Conservation (phyloP, 2,888 invertebrate genomes). For the Petrolisthes cinctipes region DNA sequence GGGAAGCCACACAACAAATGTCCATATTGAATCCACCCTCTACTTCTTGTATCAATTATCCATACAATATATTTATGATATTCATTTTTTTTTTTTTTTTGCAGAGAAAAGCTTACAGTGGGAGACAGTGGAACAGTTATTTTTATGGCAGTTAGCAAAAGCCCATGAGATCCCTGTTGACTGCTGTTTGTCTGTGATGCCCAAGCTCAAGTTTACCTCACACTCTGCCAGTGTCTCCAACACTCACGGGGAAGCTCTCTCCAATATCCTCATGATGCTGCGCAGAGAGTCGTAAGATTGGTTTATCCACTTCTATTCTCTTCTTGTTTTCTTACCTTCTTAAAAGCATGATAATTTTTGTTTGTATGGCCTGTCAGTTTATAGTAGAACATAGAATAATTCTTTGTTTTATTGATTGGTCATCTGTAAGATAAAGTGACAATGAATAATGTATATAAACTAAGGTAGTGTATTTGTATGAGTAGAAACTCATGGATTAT, state of each 20-base stretch:
- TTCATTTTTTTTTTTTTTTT: slow-evolving; percentile 68
- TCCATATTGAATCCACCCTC: too few relatives aligned
- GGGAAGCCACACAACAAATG: too few relatives aligned
- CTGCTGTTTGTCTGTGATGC: slow-evolving; percentile 83
- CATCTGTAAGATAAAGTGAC: neutral
- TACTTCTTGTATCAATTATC: too few relatives aligned
- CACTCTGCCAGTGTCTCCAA: slow-evolving; percentile 72
- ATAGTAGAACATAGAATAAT: too few relatives aligned
- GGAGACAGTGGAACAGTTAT: slow-evolving; percentile 98
- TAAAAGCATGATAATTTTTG: neutral
- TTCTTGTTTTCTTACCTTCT: neutral
- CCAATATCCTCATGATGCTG: slow-evolving; percentile 88
- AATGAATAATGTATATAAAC: too few relatives aligned
- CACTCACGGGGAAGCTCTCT: slow-evolving; percentile 92
- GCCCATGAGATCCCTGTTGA: slow-evolving; percentile 96
- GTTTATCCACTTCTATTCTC: neutral
- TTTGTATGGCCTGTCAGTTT: too few relatives aligned
- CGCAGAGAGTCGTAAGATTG: slow-evolving; percentile 84
- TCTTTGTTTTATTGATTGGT: neutral
- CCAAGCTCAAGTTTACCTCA: slow-evolving; percentile 77
- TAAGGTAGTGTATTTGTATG: too few relatives aligned
- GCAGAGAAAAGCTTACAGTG: slow-evolving; percentile 88
- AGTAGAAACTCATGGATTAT: too few relatives aligned
- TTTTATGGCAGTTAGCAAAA: slow-evolving; percentile 94
- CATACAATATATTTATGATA: too few relatives aligned